A percentile compares a stretch with the other conserved stretches of the same genome.
phyloP scores from a whole-genome alignment of 2,113 vertebrate species.

The Calyptommatus sinebrachiatus region DNA sequence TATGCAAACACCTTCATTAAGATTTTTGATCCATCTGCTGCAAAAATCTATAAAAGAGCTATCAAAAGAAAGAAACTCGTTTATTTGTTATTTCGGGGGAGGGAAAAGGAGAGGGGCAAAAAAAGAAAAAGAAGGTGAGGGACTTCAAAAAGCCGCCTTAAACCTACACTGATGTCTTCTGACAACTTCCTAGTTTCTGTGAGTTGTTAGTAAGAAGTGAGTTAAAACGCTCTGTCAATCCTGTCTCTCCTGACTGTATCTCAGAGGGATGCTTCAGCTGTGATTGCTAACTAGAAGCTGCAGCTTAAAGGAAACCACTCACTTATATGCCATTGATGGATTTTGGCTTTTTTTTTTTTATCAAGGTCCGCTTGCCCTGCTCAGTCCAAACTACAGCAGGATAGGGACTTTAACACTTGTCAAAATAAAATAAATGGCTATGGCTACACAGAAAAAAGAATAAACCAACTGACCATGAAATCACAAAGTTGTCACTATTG shows the following conservation, averaged over 20 bases:
- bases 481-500: too few species aligned
- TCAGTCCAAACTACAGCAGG: not conserved
- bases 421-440: not conserved
- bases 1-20: slow-evolving; percentile 54
- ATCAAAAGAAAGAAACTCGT: slow-evolving; percentile 38
- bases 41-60: slow-evolving; percentile 55
- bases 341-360: not conserved
- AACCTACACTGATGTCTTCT: slow-evolving; percentile 46
- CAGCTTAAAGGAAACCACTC: not conserved
- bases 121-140: not conserved
- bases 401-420: not conserved
- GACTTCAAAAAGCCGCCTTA: slow-evolving; percentile 41
- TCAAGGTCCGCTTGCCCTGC: not conserved
- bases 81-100: slow-evolving; percentile 58
- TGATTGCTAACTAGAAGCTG: slow-evolving; percentile 10
- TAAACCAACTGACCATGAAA: too few species aligned
- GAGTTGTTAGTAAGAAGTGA: slow-evolving; percentile 22
- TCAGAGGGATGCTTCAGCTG: slow-evolving; percentile 7
- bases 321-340: slow-evolving; percentile 1
- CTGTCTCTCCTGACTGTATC: not conserved
- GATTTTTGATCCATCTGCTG: slow-evolving; percentile 57
- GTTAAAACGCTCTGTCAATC: slow-evolving; percentile 20
- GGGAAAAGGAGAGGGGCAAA: not conserved
- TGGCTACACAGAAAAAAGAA: not conserved
- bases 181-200: slow-evolving; percentile 25